phyloP scores from a whole-genome alignment of 2,888 invertebrate genomes.

The Habrosyne pyritoides region DNA sequence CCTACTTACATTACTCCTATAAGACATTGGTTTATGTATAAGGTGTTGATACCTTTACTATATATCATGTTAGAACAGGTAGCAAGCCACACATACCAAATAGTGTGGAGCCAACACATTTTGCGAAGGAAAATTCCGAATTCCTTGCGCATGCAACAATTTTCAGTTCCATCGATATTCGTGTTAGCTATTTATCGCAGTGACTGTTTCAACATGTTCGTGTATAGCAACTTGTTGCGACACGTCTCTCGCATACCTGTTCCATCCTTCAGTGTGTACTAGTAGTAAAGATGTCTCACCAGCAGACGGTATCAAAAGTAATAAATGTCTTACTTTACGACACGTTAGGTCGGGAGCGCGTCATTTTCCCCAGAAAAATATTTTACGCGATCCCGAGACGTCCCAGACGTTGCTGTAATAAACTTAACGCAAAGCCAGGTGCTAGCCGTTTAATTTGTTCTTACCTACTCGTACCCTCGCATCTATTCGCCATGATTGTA shows the following conservation, averaged over 20 bases:
- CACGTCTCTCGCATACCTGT: slow-evolving; percentile 24
- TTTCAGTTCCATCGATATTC: slow-evolving; percentile 7
- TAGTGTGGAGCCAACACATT: neutral
- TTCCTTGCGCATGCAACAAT: neutral
- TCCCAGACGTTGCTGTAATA: slow-evolving; percentile 53
- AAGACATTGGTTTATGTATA: too few species aligned
- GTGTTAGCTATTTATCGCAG: slow-evolving; percentile 4
- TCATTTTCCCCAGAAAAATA: slow-evolving; percentile 57
- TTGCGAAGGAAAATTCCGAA: neutral
- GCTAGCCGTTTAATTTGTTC: slow-evolving; percentile 49
- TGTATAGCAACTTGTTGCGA: slow-evolving; percentile 42
- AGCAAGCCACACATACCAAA: neutral
- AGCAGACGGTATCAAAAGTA: slow-evolving; percentile 56
- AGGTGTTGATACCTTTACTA: too few species aligned
- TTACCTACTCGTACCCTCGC: slow-evolving; percentile 9
- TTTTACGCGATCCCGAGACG: slow-evolving; percentile 40
- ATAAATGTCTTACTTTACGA: slow-evolving; percentile 68
- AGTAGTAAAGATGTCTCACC: slow-evolving; percentile 36
- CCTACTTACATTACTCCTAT: too few species aligned
- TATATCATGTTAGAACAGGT: neutral
- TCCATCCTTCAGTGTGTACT: slow-evolving; percentile 16
- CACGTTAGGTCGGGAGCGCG: slow-evolving; percentile 44
- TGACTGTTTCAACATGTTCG: neutral
- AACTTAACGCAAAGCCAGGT: slow-evolving; percentile 58
- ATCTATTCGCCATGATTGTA: slow-evolving; percentile 7